These are phyloP conservation scores for Lethocerus indicus DNA, from an alignment of 1,140 invertebrate species.

Conservation along the genomic window DNA sequence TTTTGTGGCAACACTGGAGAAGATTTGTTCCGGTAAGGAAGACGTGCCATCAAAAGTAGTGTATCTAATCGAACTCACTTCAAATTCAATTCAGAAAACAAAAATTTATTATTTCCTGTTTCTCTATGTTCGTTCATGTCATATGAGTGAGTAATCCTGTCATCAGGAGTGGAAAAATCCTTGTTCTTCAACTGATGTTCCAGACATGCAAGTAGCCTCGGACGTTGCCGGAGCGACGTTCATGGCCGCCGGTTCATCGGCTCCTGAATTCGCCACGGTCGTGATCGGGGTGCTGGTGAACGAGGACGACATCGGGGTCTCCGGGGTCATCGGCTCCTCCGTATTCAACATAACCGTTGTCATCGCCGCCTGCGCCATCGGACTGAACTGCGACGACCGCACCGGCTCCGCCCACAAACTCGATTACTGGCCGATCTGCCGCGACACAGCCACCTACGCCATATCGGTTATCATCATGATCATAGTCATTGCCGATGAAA, in stretches of 20 bases:
- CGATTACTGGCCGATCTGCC: constrained; percentile 86
- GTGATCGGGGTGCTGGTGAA: constrained; percentile 90
- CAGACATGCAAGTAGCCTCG: constrained; percentile 64
- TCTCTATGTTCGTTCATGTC: too few species aligned
- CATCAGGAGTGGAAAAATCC: too few species aligned
- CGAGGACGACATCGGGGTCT: constrained; percentile 79
- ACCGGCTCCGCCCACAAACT: constrained; percentile 67
- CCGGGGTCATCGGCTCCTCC: constrained; percentile 75
- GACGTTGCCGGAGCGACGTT: constrained; percentile 87
- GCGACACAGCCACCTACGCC: constrained; percentile 87
- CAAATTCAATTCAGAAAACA: too few species aligned
- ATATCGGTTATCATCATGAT: constrained; percentile 78
- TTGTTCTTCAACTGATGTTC: constrained; percentile 18
- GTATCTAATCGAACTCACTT: too few species aligned
- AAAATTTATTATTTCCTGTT: too few species aligned
- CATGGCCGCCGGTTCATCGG: constrained; percentile 87
- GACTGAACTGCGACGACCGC: constrained; percentile 78
- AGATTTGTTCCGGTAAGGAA: constrained; percentile 19
- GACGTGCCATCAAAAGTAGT: too few species aligned
- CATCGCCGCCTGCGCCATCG: constrained; percentile 74
- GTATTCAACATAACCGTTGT: constrained; percentile 96
- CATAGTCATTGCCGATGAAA: constrained; percentile 65
- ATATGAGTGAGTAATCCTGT: too few species aligned
- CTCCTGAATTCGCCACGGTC: constrained; percentile 84
- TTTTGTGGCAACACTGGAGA: constrained; percentile 77